Conservation (phyloP, 2,888 invertebrate species). For the Scaptomyza tumidula region DNA sequence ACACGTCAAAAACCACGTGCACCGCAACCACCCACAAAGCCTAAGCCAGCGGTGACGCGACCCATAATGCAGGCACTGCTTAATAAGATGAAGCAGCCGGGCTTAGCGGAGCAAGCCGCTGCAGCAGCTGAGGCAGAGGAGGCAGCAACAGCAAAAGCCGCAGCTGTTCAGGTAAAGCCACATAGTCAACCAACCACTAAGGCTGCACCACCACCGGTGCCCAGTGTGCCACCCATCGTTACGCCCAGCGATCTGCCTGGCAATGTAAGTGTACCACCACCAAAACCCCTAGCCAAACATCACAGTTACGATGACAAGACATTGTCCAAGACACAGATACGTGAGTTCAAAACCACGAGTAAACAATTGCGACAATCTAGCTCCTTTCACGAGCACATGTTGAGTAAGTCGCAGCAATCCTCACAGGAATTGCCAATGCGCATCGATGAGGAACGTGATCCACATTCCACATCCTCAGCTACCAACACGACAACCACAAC, state of each 20-base stretch:
- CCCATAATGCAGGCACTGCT: slow-evolving; percentile 82
- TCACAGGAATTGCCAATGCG: slow-evolving; percentile 84
- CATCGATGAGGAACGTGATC: slow-evolving; percentile 85
- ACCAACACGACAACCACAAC: slow-evolving; percentile 83
- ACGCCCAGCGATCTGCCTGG: slow-evolving; percentile 76
- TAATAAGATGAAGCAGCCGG: slow-evolving; percentile 80
- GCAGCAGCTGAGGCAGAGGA: slow-evolving; percentile 74
- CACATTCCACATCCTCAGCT: slow-evolving; percentile 82
- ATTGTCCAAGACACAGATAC: slow-evolving; percentile 87
- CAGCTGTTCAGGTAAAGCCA: slow-evolving; percentile 47
- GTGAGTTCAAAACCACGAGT: slow-evolving; percentile 87
- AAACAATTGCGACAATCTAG: slow-evolving; percentile 87
- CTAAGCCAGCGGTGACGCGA: slow-evolving; percentile 80
- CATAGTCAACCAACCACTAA: slow-evolving; percentile 4
- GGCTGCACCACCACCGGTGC: slow-evolving; percentile 72
- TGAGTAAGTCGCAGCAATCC: slow-evolving; percentile 85
- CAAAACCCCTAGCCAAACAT: slow-evolving; percentile 87
- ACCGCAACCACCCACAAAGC: slow-evolving; percentile 73
- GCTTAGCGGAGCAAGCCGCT: slow-evolving; percentile 78
- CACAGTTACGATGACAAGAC: slow-evolving; percentile 89
- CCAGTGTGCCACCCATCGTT: slow-evolving; percentile 84
- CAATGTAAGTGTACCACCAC: slow-evolving; percentile 84
- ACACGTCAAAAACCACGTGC: slow-evolving; percentile 69
- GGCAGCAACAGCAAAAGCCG: slow-evolving; percentile 55
- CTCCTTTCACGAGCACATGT: slow-evolving; percentile 88